Conservation (phyloP, 2,888 invertebrate genomes). For the Willowsia nigromaculata region DNA sequence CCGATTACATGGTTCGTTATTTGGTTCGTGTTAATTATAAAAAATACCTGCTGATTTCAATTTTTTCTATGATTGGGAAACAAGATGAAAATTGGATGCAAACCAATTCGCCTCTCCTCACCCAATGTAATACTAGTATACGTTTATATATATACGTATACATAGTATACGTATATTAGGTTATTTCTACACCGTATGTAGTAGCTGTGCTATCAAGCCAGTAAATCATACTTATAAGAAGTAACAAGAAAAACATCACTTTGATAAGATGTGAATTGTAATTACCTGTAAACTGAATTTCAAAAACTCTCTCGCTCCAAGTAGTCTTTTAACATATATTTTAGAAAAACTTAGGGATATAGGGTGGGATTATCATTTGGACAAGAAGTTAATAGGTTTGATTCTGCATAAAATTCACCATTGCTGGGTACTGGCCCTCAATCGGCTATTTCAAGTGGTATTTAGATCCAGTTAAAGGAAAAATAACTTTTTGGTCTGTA, state of each 20-base stretch:
- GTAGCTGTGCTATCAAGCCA: background rate
- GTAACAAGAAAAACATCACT: background rate
- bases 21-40: constrained; percentile 61
- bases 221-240: background rate
- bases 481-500: constrained; percentile 44
- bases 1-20: constrained; percentile 53
- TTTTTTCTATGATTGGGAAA: constrained; percentile 41
- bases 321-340: background rate
- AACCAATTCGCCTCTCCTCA: background rate
- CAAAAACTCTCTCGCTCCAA: background rate
- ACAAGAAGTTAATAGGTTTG: constrained; percentile 24
- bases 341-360: constrained; percentile 4
- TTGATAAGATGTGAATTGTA: constrained; percentile 29
- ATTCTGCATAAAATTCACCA: constrained; percentile 57
- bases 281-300: background rate
- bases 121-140: background rate
- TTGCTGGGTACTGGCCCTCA: background rate
- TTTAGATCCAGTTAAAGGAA: constrained; percentile 42
- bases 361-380: constrained; percentile 29
- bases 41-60: constrained; percentile 64
- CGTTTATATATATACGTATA: too few relatives aligned
- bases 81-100: constrained; percentile 50
- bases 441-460: background rate
- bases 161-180: too few relatives aligned
- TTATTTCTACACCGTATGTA: background rate